Base-by-base conservation (phyloP, 2,113 vertebrate species). In the Psittacula cyanocephala region DNA sequence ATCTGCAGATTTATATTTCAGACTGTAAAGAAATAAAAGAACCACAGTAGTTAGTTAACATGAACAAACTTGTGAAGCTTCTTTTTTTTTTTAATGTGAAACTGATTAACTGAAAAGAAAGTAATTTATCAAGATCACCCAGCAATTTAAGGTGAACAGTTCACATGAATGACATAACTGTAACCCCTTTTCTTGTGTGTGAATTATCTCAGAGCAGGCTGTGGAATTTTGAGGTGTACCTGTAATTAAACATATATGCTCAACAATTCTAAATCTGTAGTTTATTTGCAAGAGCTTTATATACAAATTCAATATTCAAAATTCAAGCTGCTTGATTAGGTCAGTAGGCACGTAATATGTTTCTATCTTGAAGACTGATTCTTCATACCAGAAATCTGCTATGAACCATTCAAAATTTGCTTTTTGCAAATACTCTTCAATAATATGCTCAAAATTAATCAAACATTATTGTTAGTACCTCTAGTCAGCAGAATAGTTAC, bases 211-310 rank as follows among this genome's bases (percentile, higher is more conserved):
- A 76, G 72, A 91, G 19, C 24, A 93, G 93, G 35, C 23, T 75
- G 46, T 68, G 60, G 29, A 86, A 93, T 52, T 96, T 60, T 4
- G 3, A 78, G 76, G 43, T 70, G 72, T 75, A 90, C 47, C 57
- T 96, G 39, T 57, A 95, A 93, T 93, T 83, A 92, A 88, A 90
- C 19, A 74, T 93, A 88, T 76, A 88, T 88, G 55, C 71, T 78
- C 55, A 88, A 81, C 63, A 88, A 78, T 79, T 86, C 60, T 84
- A 90, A 88, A 88, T 89, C 82, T 93, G 88, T 35, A 90, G 29
- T 94, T 95, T 90, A 93, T 96, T 96, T 94, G 90, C 68, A 88
- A 94, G 96, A 89, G 85, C 91, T 78, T 89, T 88, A 90, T 91
- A 91, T 90, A 96, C 93, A 97, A 91, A 77, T 72, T 93, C 62